Evolutionary conservation across 1,140 invertebrate species (phyloP).

Genomic region (Drosophila ironensis): DNA sequence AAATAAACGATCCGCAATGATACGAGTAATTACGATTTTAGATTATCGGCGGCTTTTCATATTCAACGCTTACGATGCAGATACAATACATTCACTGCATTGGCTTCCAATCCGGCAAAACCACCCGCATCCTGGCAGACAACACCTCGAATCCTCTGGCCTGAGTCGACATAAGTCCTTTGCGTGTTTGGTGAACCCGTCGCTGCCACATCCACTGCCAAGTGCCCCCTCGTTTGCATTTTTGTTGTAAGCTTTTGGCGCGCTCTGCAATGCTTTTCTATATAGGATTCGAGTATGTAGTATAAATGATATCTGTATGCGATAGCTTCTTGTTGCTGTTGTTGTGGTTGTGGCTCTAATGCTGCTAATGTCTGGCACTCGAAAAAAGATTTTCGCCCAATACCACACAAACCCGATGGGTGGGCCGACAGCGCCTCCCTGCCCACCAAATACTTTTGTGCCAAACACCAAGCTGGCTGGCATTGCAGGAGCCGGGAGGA

Average conservation of each 20-base stretch:
- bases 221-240: conserved; percentile 36
- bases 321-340: conserved; percentile 10
- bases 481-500: conserved; percentile 10
- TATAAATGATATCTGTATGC: conserved; percentile 49
- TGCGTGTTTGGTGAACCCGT: conserved; percentile 37
- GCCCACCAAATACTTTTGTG: conserved; percentile 55
- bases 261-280: conserved; percentile 21
- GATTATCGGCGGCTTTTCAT: conserved; percentile 31
- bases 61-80: conserved; percentile 37
- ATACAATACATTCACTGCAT: conserved; percentile 37
- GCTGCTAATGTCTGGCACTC: conserved; percentile 77
- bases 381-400: conserved; percentile 68
- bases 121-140: conserved; percentile 1
- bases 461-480: conserved; percentile 41
- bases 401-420: conserved; percentile 2
- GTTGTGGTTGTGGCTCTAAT: conserved; percentile 65
- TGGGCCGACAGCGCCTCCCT: conserved; percentile 1
- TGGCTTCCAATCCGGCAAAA: conserved; percentile 16
- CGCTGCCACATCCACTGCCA: not conserved
- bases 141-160: conserved; percentile 44
- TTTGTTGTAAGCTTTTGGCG: conserved; percentile 34
- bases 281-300: conserved; percentile 13
- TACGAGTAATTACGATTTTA: conserved; percentile 23
- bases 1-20: conserved; percentile 12
- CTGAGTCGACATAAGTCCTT: conserved; percentile 73